Base-by-base conservation (phyloP, 2,113 vertebrate genomes). In the Phalacrocorax carbo region DNA sequence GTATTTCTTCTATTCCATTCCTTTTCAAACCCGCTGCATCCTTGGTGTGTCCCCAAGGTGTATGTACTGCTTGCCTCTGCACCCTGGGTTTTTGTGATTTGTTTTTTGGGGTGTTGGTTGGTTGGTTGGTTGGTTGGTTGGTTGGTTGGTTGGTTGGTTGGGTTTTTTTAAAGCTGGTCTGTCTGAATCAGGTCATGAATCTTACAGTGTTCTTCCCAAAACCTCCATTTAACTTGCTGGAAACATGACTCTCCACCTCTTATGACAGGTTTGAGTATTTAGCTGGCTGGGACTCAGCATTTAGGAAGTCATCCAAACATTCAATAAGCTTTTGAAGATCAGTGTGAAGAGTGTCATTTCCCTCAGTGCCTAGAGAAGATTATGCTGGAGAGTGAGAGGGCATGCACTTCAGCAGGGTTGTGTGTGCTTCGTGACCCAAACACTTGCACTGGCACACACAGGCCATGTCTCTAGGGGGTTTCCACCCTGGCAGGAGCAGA, bases 401-500 rank as follows among this genome's bases (percentile, higher is more conserved):
- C 34, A 14, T 58, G 69, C n/a, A 10, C 42, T 46, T 70, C 13
- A 17, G 61, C 17, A 6, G 64, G 80, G n/a, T 34, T 62, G 3
- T 16, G 7, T 8, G 36, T 36, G 34, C 44, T 32, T 73, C 69
- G 60, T 26, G 36, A 16, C 38, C 27, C 4, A 0, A 60, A 29
- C 26, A 0, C 44, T 78, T 0, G 0, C 21, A 0, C 38, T 44
- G 85, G 73, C 8, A 7, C 62, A 2, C 2, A 0, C 44, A 4
- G 21, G 66, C 91, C 40, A 3, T 7, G 1, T 32, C 77, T 77
- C 64, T 40, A 2, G 76, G 51, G 86, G 40, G 11, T 88, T 95
- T 77, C 82, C 86, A 75, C 10, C 11, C 83, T 48, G 46, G 64
- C 68, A 93, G 68, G 38, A 84, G 44, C 64, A 75, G 55, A 88